Percentiles rank a stretch among this genome's conserved stretches.
Evolutionary conservation across 2,113 vertebrate genomes (phyloP).

Genomic region (Thamnaconus septentrionalis): DNA sequence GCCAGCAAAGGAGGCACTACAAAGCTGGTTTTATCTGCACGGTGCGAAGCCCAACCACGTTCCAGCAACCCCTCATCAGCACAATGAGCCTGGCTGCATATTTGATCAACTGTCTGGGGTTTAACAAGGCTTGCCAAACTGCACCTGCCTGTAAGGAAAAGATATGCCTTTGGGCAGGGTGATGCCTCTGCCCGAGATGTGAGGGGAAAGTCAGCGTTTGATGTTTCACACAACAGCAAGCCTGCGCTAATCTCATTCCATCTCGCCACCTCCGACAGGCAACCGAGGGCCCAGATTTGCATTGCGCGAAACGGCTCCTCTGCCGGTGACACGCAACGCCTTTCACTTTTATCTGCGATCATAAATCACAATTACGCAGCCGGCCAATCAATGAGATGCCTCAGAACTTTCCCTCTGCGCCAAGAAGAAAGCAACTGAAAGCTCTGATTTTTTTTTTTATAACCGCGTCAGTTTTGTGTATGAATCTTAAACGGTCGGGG

Average conservation of each 20-base stretch:
- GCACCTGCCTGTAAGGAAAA: conserved; percentile 64
- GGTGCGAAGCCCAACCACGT: conserved; percentile 44
- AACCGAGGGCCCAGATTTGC: conserved; percentile 42
- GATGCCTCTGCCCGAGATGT: conserved; percentile 49
- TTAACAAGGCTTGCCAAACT: conserved; percentile 69
- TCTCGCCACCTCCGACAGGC: conserved; percentile 28
- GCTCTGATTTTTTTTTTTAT: conserved; percentile 11
- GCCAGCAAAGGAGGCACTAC: conserved; percentile 40
- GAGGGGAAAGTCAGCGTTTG: conserved; percentile 54
- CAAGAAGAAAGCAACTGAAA: conserved; percentile 27
- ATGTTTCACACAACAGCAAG: conserved; percentile 51
- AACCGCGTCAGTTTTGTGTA: conserved; percentile 16
- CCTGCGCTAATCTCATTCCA: conserved; percentile 40
- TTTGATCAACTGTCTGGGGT: conserved; percentile 70
- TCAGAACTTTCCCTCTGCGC: conserved; percentile 10
- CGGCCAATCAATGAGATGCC: conserved; percentile 1
- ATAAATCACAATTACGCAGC: too few relatives aligned
- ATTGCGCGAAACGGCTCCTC: conserved; percentile 35
- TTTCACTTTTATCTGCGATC: too few relatives aligned
- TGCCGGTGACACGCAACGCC: conserved; percentile 24
- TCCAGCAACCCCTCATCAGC: conserved; percentile 51
- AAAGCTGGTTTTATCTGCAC: conserved; percentile 61
- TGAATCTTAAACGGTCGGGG: neutral
- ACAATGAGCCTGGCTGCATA: conserved; percentile 65
- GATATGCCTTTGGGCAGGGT: conserved; percentile 60